Percentiles rank a stretch among this genome's conserved stretches.
These are phyloP conservation scores for Drosophila monieri DNA, from an alignment of 2,888 invertebrate genomes.

Conservation along the genomic window DNA sequence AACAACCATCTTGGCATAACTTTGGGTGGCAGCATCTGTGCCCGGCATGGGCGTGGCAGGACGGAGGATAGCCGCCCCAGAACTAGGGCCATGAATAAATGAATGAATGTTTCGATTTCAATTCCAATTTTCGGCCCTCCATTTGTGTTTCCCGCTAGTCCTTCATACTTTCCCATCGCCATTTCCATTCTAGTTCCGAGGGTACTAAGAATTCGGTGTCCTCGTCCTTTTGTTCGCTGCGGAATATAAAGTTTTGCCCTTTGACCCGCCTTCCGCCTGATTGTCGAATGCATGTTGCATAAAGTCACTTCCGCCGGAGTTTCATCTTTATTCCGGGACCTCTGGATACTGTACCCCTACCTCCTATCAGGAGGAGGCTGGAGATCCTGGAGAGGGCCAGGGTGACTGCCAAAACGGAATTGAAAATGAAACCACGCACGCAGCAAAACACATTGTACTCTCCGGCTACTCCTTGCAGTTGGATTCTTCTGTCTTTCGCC, in stretches of 20 bases:
- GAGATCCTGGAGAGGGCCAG: not conserved
- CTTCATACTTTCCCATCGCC: not conserved
- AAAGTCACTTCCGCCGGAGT: not conserved
- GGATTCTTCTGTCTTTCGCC: conserved; percentile 24
- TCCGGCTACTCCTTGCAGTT: conserved; percentile 18
- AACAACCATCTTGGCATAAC: conserved; percentile 9
- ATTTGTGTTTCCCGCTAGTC: not conserved
- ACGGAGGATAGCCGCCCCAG: not conserved
- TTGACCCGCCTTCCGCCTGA: conserved; percentile 32
- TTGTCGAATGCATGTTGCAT: conserved; percentile 34
- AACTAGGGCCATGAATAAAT: conserved; percentile 45
- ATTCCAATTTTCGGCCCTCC: not conserved
- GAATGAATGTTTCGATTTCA: conserved; percentile 39
- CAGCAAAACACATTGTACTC: conserved; percentile 35
- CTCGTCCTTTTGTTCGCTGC: not conserved
- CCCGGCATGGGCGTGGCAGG: conserved; percentile 10
- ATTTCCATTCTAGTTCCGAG: conserved; percentile 1
- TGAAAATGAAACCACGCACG: conserved; percentile 47
- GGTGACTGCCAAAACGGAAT: conserved; percentile 17
- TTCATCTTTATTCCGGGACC: not conserved
- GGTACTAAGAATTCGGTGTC: conserved; percentile 6
- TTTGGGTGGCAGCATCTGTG: conserved; percentile 8
- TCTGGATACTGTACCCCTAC: not conserved
- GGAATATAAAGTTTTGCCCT: conserved; percentile 23
- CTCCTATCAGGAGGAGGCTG: not conserved